Conservation (phyloP, 2,888 invertebrate genomes). For the Troides aeacus region DNA sequence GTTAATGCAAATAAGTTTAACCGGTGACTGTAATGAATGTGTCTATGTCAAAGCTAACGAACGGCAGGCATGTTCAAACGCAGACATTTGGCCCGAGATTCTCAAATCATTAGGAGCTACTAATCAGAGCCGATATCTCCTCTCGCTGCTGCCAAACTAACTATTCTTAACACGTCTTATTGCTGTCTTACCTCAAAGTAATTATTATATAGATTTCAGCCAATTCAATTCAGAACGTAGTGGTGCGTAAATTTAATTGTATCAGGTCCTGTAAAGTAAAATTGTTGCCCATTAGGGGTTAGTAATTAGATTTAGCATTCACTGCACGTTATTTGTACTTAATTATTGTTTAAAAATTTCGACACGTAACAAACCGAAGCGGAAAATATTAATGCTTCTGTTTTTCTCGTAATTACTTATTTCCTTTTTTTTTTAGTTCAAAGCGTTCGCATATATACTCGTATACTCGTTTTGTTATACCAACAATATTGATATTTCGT, state of each 20-base stretch:
- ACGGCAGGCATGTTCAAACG: conserved; percentile 7
- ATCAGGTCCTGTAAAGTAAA: conserved; percentile 13
- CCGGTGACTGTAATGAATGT: neutral
- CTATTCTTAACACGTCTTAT: conserved; percentile 37
- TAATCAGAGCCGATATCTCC: conserved; percentile 25
- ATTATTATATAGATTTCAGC: conserved; percentile 36
- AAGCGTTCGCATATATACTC: neutral
- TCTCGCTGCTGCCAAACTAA: conserved; percentile 32
- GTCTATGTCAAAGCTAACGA: conserved; percentile 18
- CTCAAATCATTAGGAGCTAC: conserved; percentile 24
- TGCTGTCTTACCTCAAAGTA: conserved; percentile 35
- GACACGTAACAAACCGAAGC: conserved; percentile 15
- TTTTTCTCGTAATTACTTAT: conserved; percentile 18
- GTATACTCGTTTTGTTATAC: neutral
- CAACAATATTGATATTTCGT: too few relatives aligned
- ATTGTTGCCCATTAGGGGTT: conserved; percentile 17
- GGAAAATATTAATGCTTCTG: conserved; percentile 14
- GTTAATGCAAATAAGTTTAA: neutral
- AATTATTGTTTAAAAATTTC: conserved; percentile 20
- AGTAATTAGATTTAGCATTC: conserved; percentile 23
- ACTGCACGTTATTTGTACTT: conserved; percentile 23
- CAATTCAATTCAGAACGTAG: conserved; percentile 16
- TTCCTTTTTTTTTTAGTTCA: neutral
- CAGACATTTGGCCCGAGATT: conserved; percentile 18
- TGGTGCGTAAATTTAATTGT: conserved; percentile 18